Evolutionary conservation across 2,888 invertebrate species (phyloP), one percentile per base, ranked within the genome.

Genomic region (Drosophila antonietae): DNA sequence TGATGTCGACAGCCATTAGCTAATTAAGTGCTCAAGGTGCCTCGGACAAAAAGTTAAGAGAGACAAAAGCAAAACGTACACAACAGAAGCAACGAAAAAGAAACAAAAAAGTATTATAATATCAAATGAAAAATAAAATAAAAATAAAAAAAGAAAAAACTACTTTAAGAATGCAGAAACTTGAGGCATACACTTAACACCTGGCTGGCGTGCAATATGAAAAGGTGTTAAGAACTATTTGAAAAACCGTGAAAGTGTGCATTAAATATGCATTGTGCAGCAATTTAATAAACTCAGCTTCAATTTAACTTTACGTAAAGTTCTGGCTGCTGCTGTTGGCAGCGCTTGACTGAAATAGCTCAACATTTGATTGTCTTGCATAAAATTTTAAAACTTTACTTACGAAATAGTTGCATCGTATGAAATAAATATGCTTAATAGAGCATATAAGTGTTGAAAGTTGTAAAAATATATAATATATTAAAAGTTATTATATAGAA

Each of bases 11-110:
- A 56, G 59, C 80, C 88, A 85, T 85, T 78, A 76, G 83, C 78
- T 88, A 84, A 84, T 84, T 88, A 80, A 75, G 74, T 57, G 51
- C 63, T 64, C 68, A 68, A 67, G 73, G 23, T 35, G 73, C 46
- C 59, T n/a, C 63, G 44, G 46, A 56, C 37, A 44, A 43, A 39
- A 5, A 53, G 49, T 20, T 20, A 37, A 70, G 41, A 59, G 56
- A 71, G 67, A 79, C 79, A 79, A 72, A 73, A 51, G 73, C 68
- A 56, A 44, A 56, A 35, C 46, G 28, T 33, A 51, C 12, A 33
- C 18, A 51, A 12, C 18, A 2, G 3, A 68, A 62, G 62, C 68
- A 14, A 55, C 39, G 35, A 28, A 7, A 37, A 14, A 15, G 37
- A 28, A 51, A 41, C 10, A 51, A 46, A 49, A 49, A 49, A n/a